Conservation (phyloP, 2,797 vertebrate species). For the Orientallactaga sibirica region DNA sequence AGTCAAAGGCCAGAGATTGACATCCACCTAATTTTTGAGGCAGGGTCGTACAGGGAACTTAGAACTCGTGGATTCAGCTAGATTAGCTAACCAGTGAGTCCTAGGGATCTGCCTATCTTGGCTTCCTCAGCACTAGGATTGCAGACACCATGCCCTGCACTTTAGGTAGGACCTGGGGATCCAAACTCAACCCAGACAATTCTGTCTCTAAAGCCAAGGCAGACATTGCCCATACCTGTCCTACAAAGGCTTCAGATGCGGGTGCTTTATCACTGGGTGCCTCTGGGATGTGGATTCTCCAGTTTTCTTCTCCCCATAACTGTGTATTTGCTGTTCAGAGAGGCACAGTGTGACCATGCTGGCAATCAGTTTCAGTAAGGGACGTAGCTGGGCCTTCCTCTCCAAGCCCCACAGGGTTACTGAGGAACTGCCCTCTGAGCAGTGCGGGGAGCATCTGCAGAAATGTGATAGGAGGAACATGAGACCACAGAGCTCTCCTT, state of each 20-base stretch:
- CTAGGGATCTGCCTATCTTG: too few species aligned
- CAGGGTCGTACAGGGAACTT: too few species aligned
- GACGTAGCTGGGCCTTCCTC: background rate
- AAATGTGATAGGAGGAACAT: background rate
- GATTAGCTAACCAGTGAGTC: too few species aligned
- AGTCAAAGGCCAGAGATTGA: too few species aligned
- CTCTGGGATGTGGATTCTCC: background rate
- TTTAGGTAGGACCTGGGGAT: too few species aligned
- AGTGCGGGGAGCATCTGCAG: background rate
- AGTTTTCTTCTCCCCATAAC: background rate
- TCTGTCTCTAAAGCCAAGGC: background rate
- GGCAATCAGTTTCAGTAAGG: background rate
- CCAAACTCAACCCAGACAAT: background rate
- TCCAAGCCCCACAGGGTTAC: background rate
- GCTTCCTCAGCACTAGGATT: too few species aligned
- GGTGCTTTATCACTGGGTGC: background rate
- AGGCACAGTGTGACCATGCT: background rate
- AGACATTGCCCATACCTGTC: background rate
- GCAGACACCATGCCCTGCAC: too few species aligned
- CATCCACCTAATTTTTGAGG: too few species aligned
- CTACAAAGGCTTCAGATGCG: background rate
- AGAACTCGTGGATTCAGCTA: too few species aligned
- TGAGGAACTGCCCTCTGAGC: background rate
- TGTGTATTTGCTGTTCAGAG: background rate
- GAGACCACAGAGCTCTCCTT: conserved; percentile 26